Evolutionary conservation across 2,797 vertebrate species (phyloP).

Genomic region (Lophotriccus pileatus): DNA sequence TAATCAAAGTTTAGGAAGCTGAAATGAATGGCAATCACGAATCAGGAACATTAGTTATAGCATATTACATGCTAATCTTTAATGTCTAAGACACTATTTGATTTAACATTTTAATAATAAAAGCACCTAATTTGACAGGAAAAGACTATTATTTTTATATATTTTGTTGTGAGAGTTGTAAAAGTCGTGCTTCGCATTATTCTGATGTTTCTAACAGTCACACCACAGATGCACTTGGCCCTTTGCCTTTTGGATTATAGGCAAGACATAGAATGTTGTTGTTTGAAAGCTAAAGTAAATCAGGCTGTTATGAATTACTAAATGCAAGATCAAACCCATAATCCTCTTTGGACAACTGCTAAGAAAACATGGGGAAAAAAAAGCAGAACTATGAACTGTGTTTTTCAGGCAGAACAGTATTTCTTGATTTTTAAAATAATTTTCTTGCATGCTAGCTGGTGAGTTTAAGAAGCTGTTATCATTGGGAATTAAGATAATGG

Average conservation of each 20-base stretch:
- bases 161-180: neutral
- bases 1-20: neutral
- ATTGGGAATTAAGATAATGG: slow-evolving; percentile 16
- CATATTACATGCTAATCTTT: neutral
- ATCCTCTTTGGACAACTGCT: slow-evolving; percentile 62
- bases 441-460: neutral
- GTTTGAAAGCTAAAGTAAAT: slow-evolving; percentile 64
- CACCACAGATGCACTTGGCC: slow-evolving; percentile 35
- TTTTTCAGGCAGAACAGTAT: neutral
- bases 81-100: neutral
- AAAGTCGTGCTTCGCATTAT: neutral
- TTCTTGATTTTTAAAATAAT: neutral
- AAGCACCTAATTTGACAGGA: neutral
- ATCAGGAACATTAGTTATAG: neutral
- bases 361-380: neutral
- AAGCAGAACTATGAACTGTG: neutral
- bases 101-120: neutral
- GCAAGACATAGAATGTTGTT: slow-evolving; percentile 43
- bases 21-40: neutral
- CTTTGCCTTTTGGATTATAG: slow-evolving; percentile 56
- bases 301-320: slow-evolving; percentile 58
- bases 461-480: slow-evolving; percentile 23
- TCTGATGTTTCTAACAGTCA: slow-evolving; percentile 14
- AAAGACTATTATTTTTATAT: neutral
- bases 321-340: slow-evolving; percentile 56